phyloP scores from a whole-genome alignment of 2,113 vertebrate species.

The Condylura cristata region DNA sequence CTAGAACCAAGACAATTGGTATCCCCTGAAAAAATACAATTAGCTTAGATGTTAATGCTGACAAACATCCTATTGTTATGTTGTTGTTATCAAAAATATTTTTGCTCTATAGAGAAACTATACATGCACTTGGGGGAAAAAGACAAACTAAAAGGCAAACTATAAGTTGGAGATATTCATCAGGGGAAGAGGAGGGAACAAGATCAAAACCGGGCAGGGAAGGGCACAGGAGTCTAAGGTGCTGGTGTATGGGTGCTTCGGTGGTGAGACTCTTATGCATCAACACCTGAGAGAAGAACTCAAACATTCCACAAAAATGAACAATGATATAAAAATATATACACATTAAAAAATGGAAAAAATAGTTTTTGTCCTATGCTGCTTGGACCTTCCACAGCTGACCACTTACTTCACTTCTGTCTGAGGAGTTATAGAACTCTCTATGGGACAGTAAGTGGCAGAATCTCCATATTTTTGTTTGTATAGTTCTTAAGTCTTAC shows the following conservation, averaged over 20 bases:
- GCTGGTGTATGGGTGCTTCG: too few species aligned
- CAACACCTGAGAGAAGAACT: too few species aligned
- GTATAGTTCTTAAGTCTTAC: neutral
- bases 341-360: too few species aligned
- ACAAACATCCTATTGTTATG: neutral
- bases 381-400: neutral
- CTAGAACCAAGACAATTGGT: neutral
- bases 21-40: neutral
- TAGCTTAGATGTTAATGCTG: neutral
- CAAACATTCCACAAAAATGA: too few species aligned
- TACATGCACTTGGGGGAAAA: too few species aligned
- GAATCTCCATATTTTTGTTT: neutral
- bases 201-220: too few species aligned
- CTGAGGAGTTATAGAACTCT: neutral
- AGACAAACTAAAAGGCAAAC: too few species aligned
- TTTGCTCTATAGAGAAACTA: neutral
- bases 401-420: neutral
- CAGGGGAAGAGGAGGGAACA: too few species aligned
- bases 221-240: too few species aligned
- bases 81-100: neutral
- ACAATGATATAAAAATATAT: too few species aligned
- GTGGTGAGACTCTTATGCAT: too few species aligned
- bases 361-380: neutral
- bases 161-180: too few species aligned
- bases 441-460: neutral